Evolutionary conservation across 1,140 invertebrate species (phyloP), one percentile per base, ranked within the genome.

Genomic region (Odontomachus brunneus): DNA sequence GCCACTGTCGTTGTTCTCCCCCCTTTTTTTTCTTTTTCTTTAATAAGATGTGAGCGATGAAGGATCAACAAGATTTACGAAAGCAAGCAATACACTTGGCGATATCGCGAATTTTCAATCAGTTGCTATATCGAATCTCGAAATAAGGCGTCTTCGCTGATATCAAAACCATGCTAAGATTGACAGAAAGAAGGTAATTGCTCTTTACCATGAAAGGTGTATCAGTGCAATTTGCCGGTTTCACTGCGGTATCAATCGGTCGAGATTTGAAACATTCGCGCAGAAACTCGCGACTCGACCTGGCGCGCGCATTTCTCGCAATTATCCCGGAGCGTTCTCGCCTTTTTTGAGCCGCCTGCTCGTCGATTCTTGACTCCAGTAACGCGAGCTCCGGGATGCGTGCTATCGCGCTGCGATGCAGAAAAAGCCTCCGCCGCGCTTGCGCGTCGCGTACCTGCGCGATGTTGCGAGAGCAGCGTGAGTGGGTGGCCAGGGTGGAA

Each of bases 341-440:
- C 60, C 69, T 55, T 66, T 81, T 84, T 83, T 19, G 17, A 87
- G 38, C 12, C 11, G 12, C 44, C 72, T 14, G 85, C 65, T 84
- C 38, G 38, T 44, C 29, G 51, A 71, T n/a, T 57, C 57, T 69
- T 49, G 44, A 44, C 49, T 78, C 53, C 82, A 76, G 76, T 51
- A 78, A 82, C 63, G 62, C 44, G 75, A 75, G 69, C 84, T 81
- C 38, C 19, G 19, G 59, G 78, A 82, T 88, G 83, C 85, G 82
- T 87, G 75, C 51, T 81, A 74, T 73, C 72, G 82, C 73, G 87
- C 73, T 74, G 66, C 55, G 86, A 63, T 87, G 57, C 19, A 87
- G 60, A 57, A 88, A 78, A 87, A 86, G 83, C 76, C 60, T 78
- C 53, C 82, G 74, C 15, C 33, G 86, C 85, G 85, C 85, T 9